Evolutionary conservation across 2,113 vertebrate species (phyloP).

Genomic region (Colistium nudipinnis): DNA sequence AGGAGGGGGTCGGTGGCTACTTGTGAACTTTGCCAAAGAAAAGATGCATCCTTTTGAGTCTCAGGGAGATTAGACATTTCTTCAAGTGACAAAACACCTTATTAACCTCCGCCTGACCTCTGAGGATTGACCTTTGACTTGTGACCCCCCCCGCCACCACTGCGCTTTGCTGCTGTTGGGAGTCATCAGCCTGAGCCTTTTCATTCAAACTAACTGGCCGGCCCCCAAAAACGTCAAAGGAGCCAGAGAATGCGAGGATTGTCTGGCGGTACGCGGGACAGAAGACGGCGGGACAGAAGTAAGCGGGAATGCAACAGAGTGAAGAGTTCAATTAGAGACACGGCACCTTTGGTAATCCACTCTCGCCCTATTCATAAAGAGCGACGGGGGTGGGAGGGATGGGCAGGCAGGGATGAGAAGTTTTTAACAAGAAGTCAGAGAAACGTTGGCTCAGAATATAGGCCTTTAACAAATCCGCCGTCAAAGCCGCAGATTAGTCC

Average conservation of each 20-base stretch:
- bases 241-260: conserved; percentile 56
- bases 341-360: conserved; percentile 76
- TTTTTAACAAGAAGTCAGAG: conserved; percentile 78
- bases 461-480: conserved; percentile 75
- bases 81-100: conserved; percentile 79
- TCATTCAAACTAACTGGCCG: conserved; percentile 38
- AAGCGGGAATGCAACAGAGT: conserved; percentile 41
- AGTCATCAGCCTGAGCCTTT: conserved; percentile 65
- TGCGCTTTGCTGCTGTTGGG: conserved; percentile 50
- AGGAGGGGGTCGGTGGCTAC: conserved; percentile 31
- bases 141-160: conserved; percentile 65
- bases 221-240: conserved; percentile 48
- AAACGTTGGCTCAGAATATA: conserved; percentile 71
- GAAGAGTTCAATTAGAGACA: conserved; percentile 79
- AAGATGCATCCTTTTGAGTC: conserved; percentile 73
- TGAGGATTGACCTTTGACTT: conserved; percentile 79
- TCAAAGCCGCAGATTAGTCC: conserved; percentile 79
- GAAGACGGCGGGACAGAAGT: conserved; percentile 29
- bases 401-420: conserved; percentile 61
- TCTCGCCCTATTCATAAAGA: conserved; percentile 67
- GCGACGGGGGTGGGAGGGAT: conserved; percentile 49
- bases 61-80: conserved; percentile 79
- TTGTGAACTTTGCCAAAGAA: conserved; percentile 65
- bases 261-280: conserved; percentile 39
- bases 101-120: conserved; percentile 72